Base-by-base conservation (phyloP, 2,113 vertebrate genomes). In the Dromaius novaehollandiae region DNA sequence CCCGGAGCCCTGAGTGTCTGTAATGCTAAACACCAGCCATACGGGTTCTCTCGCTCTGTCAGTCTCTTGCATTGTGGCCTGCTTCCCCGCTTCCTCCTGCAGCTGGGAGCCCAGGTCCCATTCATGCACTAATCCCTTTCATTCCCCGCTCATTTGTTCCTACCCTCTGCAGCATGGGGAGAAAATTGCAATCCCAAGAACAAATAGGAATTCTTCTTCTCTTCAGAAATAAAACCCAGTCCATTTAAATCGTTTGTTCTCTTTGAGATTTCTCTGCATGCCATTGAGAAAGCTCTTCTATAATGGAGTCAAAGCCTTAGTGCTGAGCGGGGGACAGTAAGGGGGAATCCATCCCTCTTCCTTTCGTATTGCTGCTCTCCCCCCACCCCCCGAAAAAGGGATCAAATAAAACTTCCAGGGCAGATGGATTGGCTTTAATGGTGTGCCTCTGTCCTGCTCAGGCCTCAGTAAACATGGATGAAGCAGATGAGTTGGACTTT, bases 91-190 rank as follows among this genome's bases (percentile, higher is more conserved):
- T 79, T 80, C 66, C 74, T 85, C 70, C 66, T 93, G 89, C 94
- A 91, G 96, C 91, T 94, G 95, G 84, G 51, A 96, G 65, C 77
- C 15, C 89, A 79, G 78, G 89, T 94, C 91, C 74, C 28, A 64
- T 92, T 71, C 94, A 77, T 60, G 83, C 69, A 66, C 93, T 95
- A 92, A 93, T 96, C 91, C 93, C 48, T 97, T 96, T 95, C 87
- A 92, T 91, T 95, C 89, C 48, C 42, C 55, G 20, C 61, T 95
- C 26, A 0, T 93, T 94, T 95, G 87, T 89, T 93, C 15, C 0
- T 53, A 36, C 69, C 82, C 66, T 96, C 93, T 77, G 85, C 91
- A 80, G 78, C 75, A 26, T 12, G 63, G 78, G 44, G 93, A 88
- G 87, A 69, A 96, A 94, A 96, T 44, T 77, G 53, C 53, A 6